Evolutionary conservation across 2,113 vertebrate species (phyloP).

Genomic region (Poeciliopsis occidentalis): DNA sequence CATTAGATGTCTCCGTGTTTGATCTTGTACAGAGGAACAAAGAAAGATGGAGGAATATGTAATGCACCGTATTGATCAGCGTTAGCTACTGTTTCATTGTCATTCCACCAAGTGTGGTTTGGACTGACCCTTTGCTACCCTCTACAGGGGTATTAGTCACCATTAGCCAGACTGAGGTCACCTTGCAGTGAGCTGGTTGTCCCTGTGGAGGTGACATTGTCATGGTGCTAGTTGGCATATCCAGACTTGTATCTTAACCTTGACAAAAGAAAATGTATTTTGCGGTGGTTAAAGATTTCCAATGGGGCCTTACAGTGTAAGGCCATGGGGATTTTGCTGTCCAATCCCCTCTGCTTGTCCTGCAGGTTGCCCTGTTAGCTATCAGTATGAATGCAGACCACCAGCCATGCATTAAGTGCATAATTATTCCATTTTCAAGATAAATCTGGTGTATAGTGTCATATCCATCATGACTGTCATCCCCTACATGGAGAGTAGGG

Average conservation of each 20-base stretch:
- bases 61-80: conserved; percentile 67
- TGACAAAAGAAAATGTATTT: conserved; percentile 77
- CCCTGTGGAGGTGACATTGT: conserved; percentile 65
- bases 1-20: conserved; percentile 53
- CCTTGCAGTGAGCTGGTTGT: conserved; percentile 69
- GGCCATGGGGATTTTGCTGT: conserved; percentile 58
- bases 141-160: conserved; percentile 70
- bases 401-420: conserved; percentile 85
- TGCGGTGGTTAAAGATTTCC: conserved; percentile 77
- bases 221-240: conserved; percentile 65
- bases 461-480: conserved; percentile 91
- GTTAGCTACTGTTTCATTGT: conserved; percentile 43
- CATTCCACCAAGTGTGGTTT: conserved; percentile 61
- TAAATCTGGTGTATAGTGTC: conserved; percentile 87
- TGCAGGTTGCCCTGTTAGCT: conserved; percentile 69
- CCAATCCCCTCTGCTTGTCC: conserved; percentile 62
- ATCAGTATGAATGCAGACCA: conserved; percentile 87
- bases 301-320: conserved; percentile 46
- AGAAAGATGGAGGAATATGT: conserved; percentile 65
- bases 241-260: conserved; percentile 75
- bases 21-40: conserved; percentile 49
- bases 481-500: conserved; percentile 83
- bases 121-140: conserved; percentile 59
- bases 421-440: conserved; percentile 95
- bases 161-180: conserved; percentile 77